Evolutionary conservation across 1,140 invertebrate genomes (phyloP).

Genomic region (Euglossa dilemma): DNA sequence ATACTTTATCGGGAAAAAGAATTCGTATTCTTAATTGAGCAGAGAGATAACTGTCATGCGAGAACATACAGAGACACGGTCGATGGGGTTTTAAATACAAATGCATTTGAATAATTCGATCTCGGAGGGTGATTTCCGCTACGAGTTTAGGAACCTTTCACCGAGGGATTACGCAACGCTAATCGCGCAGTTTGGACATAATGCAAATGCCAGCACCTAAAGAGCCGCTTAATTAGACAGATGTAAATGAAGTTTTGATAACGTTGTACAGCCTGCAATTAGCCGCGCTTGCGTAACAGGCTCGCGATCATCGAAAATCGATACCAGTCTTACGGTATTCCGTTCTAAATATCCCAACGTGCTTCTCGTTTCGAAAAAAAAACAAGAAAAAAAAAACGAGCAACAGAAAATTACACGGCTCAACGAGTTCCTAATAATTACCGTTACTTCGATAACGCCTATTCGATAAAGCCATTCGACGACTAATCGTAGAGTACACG

Average conservation of each 20-base stretch:
- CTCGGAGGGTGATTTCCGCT: slow-evolving; percentile 5
- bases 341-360: neutral
- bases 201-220: slow-evolving; percentile 8
- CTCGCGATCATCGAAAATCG: neutral
- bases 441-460: neutral
- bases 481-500: no score
- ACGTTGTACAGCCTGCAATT: slow-evolving; percentile 51
- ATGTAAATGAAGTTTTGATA: slow-evolving; percentile 64
- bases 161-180: slow-evolving; percentile 28
- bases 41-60: neutral
- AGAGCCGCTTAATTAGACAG: slow-evolving; percentile 52
- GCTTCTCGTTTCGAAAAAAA: neutral
- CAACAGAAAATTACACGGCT: neutral
- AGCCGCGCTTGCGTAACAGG: slow-evolving; percentile 24
- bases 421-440: neutral
- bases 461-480: no score
- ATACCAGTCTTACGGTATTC: neutral
- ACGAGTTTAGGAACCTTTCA: slow-evolving; percentile 38
- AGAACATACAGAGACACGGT: neutral
- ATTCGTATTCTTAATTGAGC: slow-evolving; percentile 3
- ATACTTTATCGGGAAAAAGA: no score
- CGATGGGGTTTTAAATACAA: slow-evolving; percentile 12
- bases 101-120: slow-evolving; percentile 23
- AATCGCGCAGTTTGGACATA: slow-evolving; percentile 8
- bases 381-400: neutral